These are phyloP conservation scores for Polydrusus tereticollis DNA, from an alignment of 2,888 invertebrate genomes.

Conservation along the genomic window DNA sequence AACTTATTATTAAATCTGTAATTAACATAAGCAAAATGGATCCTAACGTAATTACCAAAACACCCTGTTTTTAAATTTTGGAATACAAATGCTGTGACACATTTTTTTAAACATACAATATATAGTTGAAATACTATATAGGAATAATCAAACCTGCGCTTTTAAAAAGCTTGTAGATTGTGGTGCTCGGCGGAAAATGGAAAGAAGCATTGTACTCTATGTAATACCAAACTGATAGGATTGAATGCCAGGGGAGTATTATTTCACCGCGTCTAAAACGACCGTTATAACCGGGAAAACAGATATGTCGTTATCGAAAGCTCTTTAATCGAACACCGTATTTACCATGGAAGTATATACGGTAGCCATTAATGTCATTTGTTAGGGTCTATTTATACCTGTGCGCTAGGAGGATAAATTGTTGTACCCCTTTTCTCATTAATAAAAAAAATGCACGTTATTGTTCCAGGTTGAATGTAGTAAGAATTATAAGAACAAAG, in stretches of 20 bases:
- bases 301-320: conserved; percentile 55
- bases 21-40: too few species aligned
- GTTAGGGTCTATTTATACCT: conserved; percentile 34
- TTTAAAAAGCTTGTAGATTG: conserved; percentile 45
- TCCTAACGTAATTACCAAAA: too few species aligned
- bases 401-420: conserved; percentile 38
- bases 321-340: conserved; percentile 52
- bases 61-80: too few species aligned
- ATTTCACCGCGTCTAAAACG: conserved; percentile 50
- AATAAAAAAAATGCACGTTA: conserved; percentile 41
- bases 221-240: conserved; percentile 55
- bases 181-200: conserved; percentile 34
- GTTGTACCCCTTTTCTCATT: conserved; percentile 6
- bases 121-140: conserved; percentile 11
- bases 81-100: too few species aligned
- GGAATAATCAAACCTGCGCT: conserved; percentile 29
- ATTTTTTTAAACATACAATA: too few species aligned
- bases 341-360: conserved; percentile 46
- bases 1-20: too few species aligned
- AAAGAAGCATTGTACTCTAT: conserved; percentile 43
- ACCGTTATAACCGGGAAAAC: conserved; percentile 43
- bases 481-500: conserved; percentile 47
- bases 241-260: conserved; percentile 53
- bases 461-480: conserved; percentile 33
- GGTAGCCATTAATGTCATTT: conserved; percentile 43